A percentile compares a stretch with the other conserved stretches of the same genome.
Evolutionary conservation across 2,888 invertebrate genomes (phyloP).

Genomic region (Chrysolina americana): DNA sequence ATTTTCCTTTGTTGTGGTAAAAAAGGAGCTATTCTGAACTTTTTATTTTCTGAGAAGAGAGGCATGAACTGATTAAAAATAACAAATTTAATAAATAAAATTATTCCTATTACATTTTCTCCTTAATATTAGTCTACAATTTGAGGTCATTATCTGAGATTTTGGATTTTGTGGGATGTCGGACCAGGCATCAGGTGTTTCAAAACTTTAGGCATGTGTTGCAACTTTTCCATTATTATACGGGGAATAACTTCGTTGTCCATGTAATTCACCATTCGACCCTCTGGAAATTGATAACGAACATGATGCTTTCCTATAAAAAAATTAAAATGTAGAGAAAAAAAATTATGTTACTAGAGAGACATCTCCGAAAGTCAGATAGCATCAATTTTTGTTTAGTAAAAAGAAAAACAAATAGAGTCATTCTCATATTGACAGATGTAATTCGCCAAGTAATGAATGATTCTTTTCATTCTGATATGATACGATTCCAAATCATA

Average conservation of each 20-base stretch:
- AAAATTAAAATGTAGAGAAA: not conserved
- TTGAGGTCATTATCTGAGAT: slow-evolving; percentile 50
- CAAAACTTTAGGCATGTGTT: slow-evolving; percentile 70
- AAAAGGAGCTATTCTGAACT: not conserved
- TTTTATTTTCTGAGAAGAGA: not conserved
- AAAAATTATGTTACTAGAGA: too few relatives aligned
- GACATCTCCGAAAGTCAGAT: too few relatives aligned
- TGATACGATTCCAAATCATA: too few relatives aligned
- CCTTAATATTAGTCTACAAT: slow-evolving; percentile 15
- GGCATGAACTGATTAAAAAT: not conserved
- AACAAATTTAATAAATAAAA: slow-evolving; percentile 30
- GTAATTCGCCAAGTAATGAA: too few relatives aligned
- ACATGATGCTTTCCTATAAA: slow-evolving; percentile 47
- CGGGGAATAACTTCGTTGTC: slow-evolving; percentile 65
- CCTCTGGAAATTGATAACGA: slow-evolving; percentile 65
- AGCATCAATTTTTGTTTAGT: too few relatives aligned
- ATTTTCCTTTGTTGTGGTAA: too few relatives aligned
- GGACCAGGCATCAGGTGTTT: slow-evolving; percentile 67
- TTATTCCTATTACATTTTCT: slow-evolving; percentile 31
- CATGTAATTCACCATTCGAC: slow-evolving; percentile 61
- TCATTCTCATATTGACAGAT: too few relatives aligned
- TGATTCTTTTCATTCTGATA: too few relatives aligned
- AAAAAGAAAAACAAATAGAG: too few relatives aligned
- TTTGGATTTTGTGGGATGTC: slow-evolving; percentile 57
- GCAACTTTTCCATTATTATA: slow-evolving; percentile 69